These are phyloP conservation scores for Callyntrura guangdongensis DNA, from an alignment of 2,888 invertebrate genomes.

Conservation along the genomic window DNA sequence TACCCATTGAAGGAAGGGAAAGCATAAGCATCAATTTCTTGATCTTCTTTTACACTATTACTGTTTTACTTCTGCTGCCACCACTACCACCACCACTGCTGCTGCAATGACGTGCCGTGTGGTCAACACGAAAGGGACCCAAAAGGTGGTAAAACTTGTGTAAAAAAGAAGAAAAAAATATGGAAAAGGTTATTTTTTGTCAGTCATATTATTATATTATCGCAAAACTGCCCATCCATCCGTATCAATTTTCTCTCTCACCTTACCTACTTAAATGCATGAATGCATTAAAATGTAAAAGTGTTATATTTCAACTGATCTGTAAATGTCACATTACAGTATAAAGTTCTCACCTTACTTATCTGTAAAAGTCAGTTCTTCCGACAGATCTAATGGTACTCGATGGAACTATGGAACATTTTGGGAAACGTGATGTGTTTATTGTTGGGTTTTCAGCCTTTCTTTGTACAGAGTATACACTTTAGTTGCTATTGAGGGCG, in stretches of 20 bases:
- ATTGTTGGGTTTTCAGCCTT: slow-evolving; percentile 2
- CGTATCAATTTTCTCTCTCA: slow-evolving; percentile 73
- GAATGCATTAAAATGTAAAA: slow-evolving; percentile 65
- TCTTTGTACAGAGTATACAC: not conserved
- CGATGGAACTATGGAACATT: slow-evolving; percentile 61
- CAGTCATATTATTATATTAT: slow-evolving; percentile 39
- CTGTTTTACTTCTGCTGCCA: too few species aligned
- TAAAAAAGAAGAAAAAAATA: not conserved
- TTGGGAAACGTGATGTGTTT: slow-evolving; percentile 33
- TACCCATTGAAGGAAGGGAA: slow-evolving; percentile 23
- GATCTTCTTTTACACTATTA: not conserved
- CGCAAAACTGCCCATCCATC: slow-evolving; percentile 47
- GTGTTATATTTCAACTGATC: slow-evolving; percentile 54
- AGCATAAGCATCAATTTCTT: slow-evolving; percentile 58
- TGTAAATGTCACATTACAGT: slow-evolving; percentile 62
- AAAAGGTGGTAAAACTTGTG: slow-evolving; percentile 35
- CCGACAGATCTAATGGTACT: slow-evolving; percentile 63
- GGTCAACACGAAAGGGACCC: slow-evolving; percentile 43
- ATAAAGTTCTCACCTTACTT: slow-evolving; percentile 65
- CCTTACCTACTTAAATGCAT: slow-evolving; percentile 41
- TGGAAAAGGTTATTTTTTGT: slow-evolving; percentile 19
- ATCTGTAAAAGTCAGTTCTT: slow-evolving; percentile 62
- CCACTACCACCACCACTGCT: not conserved
- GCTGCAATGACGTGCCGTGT: slow-evolving; percentile 8
- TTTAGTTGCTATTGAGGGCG: too few species aligned